These are phyloP conservation scores for Spatula clypeata DNA, from an alignment of 2,797 vertebrate genomes.

Conservation along the genomic window DNA sequence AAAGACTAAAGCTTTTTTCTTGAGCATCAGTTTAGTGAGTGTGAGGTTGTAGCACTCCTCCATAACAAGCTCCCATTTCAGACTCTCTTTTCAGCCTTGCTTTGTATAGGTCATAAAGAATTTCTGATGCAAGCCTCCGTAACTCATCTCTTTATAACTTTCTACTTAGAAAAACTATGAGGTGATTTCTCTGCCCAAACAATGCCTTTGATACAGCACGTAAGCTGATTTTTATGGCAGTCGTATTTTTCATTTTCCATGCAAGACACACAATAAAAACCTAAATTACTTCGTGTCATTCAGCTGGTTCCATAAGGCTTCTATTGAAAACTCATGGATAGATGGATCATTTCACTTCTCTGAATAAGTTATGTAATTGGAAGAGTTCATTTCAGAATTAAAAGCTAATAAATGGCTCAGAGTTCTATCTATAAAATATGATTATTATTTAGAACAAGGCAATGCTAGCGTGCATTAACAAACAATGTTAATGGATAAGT, in stretches of 20 bases:
- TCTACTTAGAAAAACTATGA: background rate
- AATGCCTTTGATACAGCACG: background rate
- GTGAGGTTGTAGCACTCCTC: background rate
- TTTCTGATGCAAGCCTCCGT: background rate
- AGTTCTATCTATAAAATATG: background rate
- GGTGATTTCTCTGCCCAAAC: background rate
- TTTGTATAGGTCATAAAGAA: background rate
- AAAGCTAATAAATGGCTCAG: background rate
- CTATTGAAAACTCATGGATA: background rate
- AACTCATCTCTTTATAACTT: background rate
- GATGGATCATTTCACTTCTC: background rate
- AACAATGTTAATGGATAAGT: background rate
- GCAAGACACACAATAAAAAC: slow-evolving; percentile 5
- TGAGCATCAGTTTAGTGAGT: background rate
- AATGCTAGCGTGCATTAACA: background rate
- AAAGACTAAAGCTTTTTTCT: background rate
- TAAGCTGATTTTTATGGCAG: background rate
- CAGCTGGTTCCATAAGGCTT: background rate
- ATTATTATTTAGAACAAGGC: background rate
- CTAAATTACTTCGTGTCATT: background rate
- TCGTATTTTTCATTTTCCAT: background rate
- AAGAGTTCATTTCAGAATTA: slow-evolving; percentile 21
- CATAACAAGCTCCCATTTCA: background rate
- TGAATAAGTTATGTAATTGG: background rate
- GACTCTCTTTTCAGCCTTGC: background rate